Evolutionary conservation across 1,140 invertebrate genomes (phyloP).

Genomic region (Formica exsecta): DNA sequence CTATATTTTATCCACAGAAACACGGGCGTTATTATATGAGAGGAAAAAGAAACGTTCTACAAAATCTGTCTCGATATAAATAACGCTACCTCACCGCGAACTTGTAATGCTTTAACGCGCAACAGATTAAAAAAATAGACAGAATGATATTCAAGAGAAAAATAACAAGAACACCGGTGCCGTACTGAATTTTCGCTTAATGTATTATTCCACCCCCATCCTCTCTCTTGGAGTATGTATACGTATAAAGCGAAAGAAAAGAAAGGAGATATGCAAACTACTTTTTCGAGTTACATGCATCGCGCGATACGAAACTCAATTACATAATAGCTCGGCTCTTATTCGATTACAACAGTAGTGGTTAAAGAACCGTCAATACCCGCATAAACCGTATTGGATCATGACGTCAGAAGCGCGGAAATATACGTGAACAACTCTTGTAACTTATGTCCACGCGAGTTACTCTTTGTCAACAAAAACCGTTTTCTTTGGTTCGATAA

Average conservation of each 20-base stretch:
- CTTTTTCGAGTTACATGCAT: conserved; percentile 26
- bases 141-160: conserved; percentile 14
- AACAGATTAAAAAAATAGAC: conserved; percentile 43
- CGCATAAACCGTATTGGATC: background rate
- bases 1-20: background rate
- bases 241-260: conserved; percentile 13
- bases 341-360: conserved; percentile 26
- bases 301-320: conserved; percentile 43
- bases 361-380: conserved; percentile 41
- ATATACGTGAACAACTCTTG: conserved; percentile 5
- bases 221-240: background rate
- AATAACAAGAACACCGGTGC: background rate
- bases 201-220: conserved; percentile 9
- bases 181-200: conserved; percentile 37
- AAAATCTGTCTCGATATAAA: conserved; percentile 27
- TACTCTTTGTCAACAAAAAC: conserved; percentile 28
- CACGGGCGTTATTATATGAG: background rate
- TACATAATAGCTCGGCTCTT: conserved; percentile 38
- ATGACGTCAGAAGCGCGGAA: conserved; percentile 39
- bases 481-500: background rate
- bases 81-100: conserved; percentile 27
- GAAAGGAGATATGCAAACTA: conserved; percentile 11
- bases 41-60: background rate
- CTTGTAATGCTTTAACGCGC: conserved; percentile 31
- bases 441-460: conserved; percentile 10